These are phyloP conservation scores for Crypturellus undulatus DNA, from an alignment of 2,113 vertebrate genomes.

Conservation along the genomic window DNA sequence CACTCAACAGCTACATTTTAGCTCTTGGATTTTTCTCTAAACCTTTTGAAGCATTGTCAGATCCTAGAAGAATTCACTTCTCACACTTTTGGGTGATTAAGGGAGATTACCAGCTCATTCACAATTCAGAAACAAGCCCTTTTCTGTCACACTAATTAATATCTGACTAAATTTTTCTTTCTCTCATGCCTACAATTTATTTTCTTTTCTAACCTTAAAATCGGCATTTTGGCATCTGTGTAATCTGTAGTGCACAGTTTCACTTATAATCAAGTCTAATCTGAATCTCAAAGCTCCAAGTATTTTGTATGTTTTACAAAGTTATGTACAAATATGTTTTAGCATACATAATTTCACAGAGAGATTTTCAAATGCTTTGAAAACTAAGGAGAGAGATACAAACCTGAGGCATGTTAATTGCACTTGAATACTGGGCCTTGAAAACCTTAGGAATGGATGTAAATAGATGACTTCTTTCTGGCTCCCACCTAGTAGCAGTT, in stretches of 20 bases:
- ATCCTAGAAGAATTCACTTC: not conserved
- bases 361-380: not conserved
- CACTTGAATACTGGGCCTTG: not conserved
- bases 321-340: not conserved
- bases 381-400: not conserved
- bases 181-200: not conserved
- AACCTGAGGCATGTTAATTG: not conserved
- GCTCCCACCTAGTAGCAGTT: not conserved
- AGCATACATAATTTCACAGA: not conserved
- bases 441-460: not conserved
- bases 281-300: not conserved
- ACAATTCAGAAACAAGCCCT: not conserved
- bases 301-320: not conserved
- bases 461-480: not conserved
- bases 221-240: not conserved
- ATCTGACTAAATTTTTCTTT: not conserved
- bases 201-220: not conserved
- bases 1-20: not conserved
- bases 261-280: not conserved
- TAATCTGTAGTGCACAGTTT: not conserved
- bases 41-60: not conserved
- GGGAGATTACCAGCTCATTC: not conserved
- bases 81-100: not conserved
- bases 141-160: not conserved
- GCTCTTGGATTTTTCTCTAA: constrained; percentile 2